phyloP scores from a whole-genome alignment of 2,113 vertebrate species.

The Protobothrops flavoviridis region DNA sequence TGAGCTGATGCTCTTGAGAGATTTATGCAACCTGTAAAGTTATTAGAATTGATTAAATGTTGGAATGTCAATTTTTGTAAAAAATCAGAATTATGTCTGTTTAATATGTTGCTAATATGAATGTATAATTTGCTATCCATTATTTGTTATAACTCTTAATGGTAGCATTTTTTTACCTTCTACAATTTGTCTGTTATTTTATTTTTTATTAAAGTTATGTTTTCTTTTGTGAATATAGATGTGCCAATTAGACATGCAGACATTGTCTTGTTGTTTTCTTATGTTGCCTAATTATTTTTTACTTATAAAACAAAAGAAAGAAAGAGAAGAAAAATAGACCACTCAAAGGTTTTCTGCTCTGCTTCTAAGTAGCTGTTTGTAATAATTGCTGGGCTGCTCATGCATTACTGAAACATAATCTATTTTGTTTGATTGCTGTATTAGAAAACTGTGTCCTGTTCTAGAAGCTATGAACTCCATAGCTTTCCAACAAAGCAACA shows the following conservation, averaged over 20 bases:
- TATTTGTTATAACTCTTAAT: background rate
- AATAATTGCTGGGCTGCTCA: background rate
- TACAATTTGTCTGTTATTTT: background rate
- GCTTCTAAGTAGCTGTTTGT: background rate
- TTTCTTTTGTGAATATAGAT: background rate
- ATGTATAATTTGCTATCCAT: background rate
- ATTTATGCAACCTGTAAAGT: background rate
- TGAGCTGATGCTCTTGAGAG: background rate
- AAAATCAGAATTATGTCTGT: background rate
- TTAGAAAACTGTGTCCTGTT: background rate
- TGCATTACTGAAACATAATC: background rate
- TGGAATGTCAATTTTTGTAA: background rate
- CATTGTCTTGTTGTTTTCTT: background rate
- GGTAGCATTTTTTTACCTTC: background rate
- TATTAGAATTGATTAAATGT: background rate
- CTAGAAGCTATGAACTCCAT: background rate
- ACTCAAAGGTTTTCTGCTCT: background rate
- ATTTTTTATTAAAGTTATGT: background rate
- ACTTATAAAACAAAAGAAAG: background rate
- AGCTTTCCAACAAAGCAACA: too few relatives aligned
- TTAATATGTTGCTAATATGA: background rate
- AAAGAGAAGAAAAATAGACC: background rate
- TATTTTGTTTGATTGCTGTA: background rate
- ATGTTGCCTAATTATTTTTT: background rate
- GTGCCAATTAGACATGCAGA: background rate